Evolutionary conservation across 2,113 vertebrate species (phyloP), one percentile per base, ranked within the genome.

Genomic region (Mustela lutreola): DNA sequence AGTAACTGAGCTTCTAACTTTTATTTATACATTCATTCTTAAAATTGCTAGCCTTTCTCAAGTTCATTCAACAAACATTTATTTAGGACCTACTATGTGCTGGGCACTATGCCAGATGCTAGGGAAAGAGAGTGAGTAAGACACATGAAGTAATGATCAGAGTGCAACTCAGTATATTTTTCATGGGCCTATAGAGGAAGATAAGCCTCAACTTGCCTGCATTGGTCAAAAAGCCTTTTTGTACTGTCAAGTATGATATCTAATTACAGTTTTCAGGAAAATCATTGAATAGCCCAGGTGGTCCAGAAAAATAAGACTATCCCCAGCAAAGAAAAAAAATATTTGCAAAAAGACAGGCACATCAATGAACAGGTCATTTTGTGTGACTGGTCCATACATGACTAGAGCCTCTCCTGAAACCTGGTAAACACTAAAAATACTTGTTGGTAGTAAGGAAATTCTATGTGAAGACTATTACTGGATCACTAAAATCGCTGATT

Each of bases 1-100:
- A 80, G n/a, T 79, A 93, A 93, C 12, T 92, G 39, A 89, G 33
- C 28, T 89, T 94, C 60, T 56, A 22, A 70, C 18, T 81, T 73
- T 82, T 88, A 53, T 60, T 79, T 94, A 84, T 33, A 36, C 65
- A 53, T 42, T 92, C 21, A 93, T 63, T 91, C 56, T 84, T 94
- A 81, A 91, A 91, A 15, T 50, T 62, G 4, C 22, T 45, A 21
- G 33, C 24, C 70, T 96, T 87, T 96, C 67, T 94, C 63, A 65
- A 7, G 42, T 81, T 94, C 56, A 70, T 19, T 71, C 36, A 79
- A 75, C 28, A 90, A 79, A 75, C 4, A 18, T 89, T 95, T 95
- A 53, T 67, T 82, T 91, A 83, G 60, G 24, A 65, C 16, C 26
- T 80, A 11, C 11, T 81, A 5, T n/a, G 12, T 85, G 4, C 10